phyloP scores from a whole-genome alignment of 2,113 vertebrate genomes.

The Corythaixoides concolor region DNA sequence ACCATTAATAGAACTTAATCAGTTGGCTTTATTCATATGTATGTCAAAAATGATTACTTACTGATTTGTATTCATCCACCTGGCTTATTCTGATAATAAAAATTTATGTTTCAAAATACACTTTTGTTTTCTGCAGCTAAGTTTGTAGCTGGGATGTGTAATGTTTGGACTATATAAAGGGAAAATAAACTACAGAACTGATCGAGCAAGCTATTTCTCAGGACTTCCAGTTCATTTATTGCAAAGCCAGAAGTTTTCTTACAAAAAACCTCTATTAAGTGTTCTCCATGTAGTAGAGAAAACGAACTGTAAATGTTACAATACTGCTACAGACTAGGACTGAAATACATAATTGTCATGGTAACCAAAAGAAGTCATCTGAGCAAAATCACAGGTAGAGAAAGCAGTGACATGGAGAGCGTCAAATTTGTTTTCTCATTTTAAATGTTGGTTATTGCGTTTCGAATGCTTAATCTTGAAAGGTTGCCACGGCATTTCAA shows the following conservation, averaged over 20 bases:
- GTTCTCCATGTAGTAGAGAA: background rate
- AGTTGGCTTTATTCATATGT: background rate
- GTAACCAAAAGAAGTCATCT: background rate
- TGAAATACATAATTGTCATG: background rate
- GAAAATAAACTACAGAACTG: constrained; percentile 7
- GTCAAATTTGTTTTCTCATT: background rate
- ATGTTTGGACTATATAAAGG: background rate
- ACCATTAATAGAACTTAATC: background rate
- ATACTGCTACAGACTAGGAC: background rate
- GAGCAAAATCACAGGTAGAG: background rate
- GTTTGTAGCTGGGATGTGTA: background rate
- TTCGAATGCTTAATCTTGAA: background rate
- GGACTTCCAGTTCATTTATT: background rate
- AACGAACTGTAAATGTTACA: background rate
- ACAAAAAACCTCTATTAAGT: background rate
- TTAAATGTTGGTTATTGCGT: background rate
- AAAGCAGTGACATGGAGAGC: background rate
- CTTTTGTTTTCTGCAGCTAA: background rate
- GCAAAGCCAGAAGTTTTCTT: background rate
- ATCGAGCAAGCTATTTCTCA: background rate
- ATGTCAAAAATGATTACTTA: background rate
- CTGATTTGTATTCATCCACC: background rate
- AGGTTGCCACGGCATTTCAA: background rate
- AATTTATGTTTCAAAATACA: background rate
- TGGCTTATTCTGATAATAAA: background rate